Percentiles rank a stretch among this genome's conserved stretches.
Evolutionary conservation across 2,797 vertebrate genomes (phyloP).

Genomic region (Sarcophilus harrisii): DNA sequence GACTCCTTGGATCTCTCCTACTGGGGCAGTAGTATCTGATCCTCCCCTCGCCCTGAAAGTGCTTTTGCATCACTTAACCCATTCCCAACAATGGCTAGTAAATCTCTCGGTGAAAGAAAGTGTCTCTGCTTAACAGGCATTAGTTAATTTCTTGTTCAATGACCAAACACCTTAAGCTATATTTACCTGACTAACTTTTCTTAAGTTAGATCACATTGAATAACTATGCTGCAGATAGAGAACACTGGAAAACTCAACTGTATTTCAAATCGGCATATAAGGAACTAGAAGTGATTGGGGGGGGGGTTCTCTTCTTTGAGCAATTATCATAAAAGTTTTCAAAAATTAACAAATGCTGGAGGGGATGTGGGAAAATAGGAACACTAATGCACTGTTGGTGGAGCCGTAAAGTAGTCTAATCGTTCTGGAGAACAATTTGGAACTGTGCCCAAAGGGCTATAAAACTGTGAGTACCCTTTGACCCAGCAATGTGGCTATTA

Average conservation of each 20-base stretch:
- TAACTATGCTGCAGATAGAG: constrained; percentile 1
- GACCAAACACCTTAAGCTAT: not conserved
- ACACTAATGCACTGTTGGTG: not conserved
- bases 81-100: not conserved
- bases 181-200: not conserved
- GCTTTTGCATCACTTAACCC: not conserved
- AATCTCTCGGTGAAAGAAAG: not conserved
- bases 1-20: not conserved
- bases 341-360: not conserved
- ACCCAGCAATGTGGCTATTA: not conserved
- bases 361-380: not conserved
- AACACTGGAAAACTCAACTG: not conserved
- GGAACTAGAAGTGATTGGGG: rapidly evolving
- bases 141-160: not conserved
- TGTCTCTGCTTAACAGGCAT: not conserved
- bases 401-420: not conserved
- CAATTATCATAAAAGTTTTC: not conserved
- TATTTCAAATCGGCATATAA: not conserved
- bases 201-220: constrained; percentile 22
- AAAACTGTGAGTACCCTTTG: not conserved
- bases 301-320: not conserved
- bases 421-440: not conserved
- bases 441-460: not conserved
- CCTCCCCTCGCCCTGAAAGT: not conserved
- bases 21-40: not conserved